Conservation (phyloP, 2,888 invertebrate species). For the Callyntrura guangdongensis region DNA sequence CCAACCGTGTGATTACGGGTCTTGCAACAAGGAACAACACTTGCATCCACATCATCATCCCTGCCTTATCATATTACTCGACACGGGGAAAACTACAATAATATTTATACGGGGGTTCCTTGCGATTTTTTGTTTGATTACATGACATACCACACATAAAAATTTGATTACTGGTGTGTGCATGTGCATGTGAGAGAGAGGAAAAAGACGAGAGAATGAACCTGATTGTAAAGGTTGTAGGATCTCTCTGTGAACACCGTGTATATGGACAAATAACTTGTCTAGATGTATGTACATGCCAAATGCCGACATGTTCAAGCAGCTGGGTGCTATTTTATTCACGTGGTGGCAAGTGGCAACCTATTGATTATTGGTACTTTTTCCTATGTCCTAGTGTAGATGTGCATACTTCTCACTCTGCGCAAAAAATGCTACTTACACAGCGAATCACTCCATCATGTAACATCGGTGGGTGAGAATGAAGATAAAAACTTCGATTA, state of each 20-base stretch:
- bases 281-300: neutral
- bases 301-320: neutral
- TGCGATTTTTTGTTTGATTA: constrained; percentile 35
- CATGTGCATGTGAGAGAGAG: too few relatives aligned
- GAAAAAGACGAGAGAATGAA: neutral
- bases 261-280: neutral
- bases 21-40: neutral
- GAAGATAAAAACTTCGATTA: constrained; percentile 67
- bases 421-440: neutral
- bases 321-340: neutral
- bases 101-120: constrained; percentile 29
- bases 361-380: neutral
- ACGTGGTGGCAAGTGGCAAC: neutral
- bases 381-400: neutral
- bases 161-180: constrained; percentile 13
- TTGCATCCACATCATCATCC: too few relatives aligned
- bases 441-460: constrained; percentile 49
- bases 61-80: constrained; percentile 5
- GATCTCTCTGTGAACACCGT: neutral
- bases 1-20: constrained; percentile 31
- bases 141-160: constrained; percentile 35
- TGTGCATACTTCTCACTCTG: neutral
- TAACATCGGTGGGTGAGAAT: neutral
- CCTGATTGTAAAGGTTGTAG: neutral
- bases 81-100: neutral